Evolutionary conservation across 2,888 invertebrate genomes (phyloP), one percentile per base, ranked within the genome.

Genomic region (Opisthograptis luteolata): DNA sequence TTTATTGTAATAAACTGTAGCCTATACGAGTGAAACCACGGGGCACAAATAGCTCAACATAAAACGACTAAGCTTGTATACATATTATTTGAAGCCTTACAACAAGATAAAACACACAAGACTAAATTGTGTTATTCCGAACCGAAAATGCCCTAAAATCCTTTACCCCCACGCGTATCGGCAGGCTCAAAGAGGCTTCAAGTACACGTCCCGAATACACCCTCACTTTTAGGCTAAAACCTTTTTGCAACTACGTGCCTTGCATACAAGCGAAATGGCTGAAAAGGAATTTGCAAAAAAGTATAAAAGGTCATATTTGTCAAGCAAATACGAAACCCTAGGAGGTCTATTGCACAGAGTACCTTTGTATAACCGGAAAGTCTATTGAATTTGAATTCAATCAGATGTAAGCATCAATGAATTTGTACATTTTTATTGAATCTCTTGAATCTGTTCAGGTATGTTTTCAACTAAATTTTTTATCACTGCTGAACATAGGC

Each of bases 211-310:
- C 37, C 51, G 36, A 47, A 54, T 44, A 32, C 43, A 55, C 37
- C 46, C 55, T 44, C 55, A 54, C 57, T 63, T 61, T 63, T 58
- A 56, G 55, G 53, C 55, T 52, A 60, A 59, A 60, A 46, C 61
- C 58, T 61, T 62, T 60, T 61, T 54, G 60, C 37, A 39, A 55
- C 54, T 55, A 65, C 64, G 64, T 64, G 64, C 58, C 52, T 45
- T 47, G 64, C 61, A 63, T 62, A 58, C 53, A 35, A 20, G 49
- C 20, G 31, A 22, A 35, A 46, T 54, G 49, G 52, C 34, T 36
- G 44, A 42, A 59, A 55, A 42, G 47, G 34, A 50, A 45, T 59
- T 53, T 36, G 42, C 20, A 30, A 53, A 53, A 55, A 37, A 34
- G 49, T 42, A 49, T 47, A 43, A 39, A 55, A 56, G 48, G 53